phyloP scores from a whole-genome alignment of 2,113 vertebrate genomes.

The Tiliqua scincoides region DNA sequence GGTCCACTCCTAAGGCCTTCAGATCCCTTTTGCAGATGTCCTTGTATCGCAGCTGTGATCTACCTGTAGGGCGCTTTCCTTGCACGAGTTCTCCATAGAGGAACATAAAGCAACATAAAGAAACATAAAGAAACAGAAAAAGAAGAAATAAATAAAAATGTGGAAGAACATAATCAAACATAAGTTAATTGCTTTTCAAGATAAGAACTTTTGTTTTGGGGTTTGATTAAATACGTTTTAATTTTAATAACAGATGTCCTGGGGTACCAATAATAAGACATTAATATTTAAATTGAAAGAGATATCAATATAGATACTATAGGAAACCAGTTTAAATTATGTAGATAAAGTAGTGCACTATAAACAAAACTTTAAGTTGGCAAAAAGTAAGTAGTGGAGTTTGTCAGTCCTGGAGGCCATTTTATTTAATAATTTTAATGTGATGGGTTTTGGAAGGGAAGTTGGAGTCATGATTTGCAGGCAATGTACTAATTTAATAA shows the following conservation, averaged over 20 bases:
- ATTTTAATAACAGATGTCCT: neutral
- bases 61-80: no score
- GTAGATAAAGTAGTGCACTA: neutral
- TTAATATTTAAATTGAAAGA: neutral
- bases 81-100: no score
- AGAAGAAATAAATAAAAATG: neutral
- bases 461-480: neutral
- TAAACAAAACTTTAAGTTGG: neutral
- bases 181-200: neutral
- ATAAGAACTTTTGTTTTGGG: neutral
- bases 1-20: no score
- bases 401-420: neutral
- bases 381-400: neutral
- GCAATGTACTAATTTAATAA: no score
- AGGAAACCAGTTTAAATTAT: neutral
- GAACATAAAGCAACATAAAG: no score
- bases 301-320: neutral
- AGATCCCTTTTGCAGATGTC: no score
- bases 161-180: neutral
- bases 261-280: neutral
- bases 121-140: neutral
- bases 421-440: neutral
- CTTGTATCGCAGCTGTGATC: no score
- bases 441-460: constrained; percentile 3
- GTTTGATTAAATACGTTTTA: neutral